Evolutionary conservation across 2,888 invertebrate species (phyloP), one percentile per base, ranked within the genome.

Genomic region (Hofmannophila pseudospretella): DNA sequence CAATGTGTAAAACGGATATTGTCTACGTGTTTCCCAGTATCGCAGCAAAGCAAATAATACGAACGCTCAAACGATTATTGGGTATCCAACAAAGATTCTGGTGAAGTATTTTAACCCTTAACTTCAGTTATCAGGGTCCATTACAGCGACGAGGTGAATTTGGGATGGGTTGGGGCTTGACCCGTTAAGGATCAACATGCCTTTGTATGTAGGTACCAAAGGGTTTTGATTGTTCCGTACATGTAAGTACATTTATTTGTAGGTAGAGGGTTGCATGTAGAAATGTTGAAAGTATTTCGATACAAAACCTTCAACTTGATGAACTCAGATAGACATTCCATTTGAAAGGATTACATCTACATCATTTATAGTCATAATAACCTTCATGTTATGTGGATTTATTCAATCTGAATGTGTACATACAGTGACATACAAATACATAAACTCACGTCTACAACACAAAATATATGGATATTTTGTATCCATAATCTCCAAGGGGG

Each of bases 151-250:
- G 19, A 30, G 19, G 39, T 31, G 7, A 13, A 34, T 32, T 35
- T 35, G 26, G n/a, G 42, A 31, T 34, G 32, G 32, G 29, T 32
- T 36, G 42, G 34, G 9, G 27, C 16, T 8, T 28, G 30, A 32
- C 34, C 42, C 32, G 33, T 29, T 28, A 29, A 27, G 45, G 50
- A 42, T 49, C 42, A 36, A 44, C 43, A 44, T 41, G 38, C 41
- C 42, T 55, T 52, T 54, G 50, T 52, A 54, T 54, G 51, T 52
- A 51, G 35, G 45, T 44, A 42, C 39, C 41, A 45, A 49, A 51
- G 49, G 50, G n/a, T 47, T 47, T 52, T 47, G 45, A 50, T 51
- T 48, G 46, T 42, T 49, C 36, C 39, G 42, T 43, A 42, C 14
- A 27, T 34, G 27, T 28, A 5, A 13, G 28, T 28, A 7, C 16